Evolutionary conservation across 1,140 invertebrate species (phyloP).

Genomic region (Drosophila equinoxialis): DNA sequence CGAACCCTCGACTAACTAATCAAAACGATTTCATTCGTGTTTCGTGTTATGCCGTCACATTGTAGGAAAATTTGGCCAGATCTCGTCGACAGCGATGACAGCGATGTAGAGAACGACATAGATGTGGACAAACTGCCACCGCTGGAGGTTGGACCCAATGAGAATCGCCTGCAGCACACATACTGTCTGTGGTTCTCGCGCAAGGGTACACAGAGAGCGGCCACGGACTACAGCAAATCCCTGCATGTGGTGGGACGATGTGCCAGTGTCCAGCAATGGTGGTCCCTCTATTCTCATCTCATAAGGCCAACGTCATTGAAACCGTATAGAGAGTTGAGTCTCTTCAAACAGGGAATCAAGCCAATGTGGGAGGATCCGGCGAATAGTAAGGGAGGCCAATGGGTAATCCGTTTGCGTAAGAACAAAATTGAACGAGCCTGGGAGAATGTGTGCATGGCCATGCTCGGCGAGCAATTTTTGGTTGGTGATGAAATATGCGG

Average conservation of each 20-base stretch:
- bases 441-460: conserved; percentile 99
- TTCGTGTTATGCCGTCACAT: conserved; percentile 34
- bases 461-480: conserved; percentile 99
- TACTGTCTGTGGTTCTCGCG: conserved; percentile 91
- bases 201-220: conserved; percentile 77
- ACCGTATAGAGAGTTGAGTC: conserved; percentile 96
- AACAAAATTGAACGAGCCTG: conserved; percentile 97
- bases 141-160: conserved; percentile 86
- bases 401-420: conserved; percentile 96
- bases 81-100: conserved; percentile 79
- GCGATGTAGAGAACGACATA: conserved; percentile 81
- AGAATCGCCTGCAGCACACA: conserved; percentile 91
- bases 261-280: conserved; percentile 97
- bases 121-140: conserved; percentile 83
- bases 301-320: conserved; percentile 93
- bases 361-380: conserved; percentile 99
- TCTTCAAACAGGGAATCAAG: conserved; percentile 99
- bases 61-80: conserved; percentile 79
- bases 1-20: conserved; percentile 44
- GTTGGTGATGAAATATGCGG: conserved; percentile 99
- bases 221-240: conserved; percentile 81
- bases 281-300: conserved; percentile 96
- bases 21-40: conserved; percentile 30
- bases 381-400: conserved; percentile 98
- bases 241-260: conserved; percentile 89